A percentile compares a stretch with the other conserved stretches of the same genome.
Conservation (phyloP, 2,113 vertebrate genomes). For the Dendrocopos noguchii region DNA sequence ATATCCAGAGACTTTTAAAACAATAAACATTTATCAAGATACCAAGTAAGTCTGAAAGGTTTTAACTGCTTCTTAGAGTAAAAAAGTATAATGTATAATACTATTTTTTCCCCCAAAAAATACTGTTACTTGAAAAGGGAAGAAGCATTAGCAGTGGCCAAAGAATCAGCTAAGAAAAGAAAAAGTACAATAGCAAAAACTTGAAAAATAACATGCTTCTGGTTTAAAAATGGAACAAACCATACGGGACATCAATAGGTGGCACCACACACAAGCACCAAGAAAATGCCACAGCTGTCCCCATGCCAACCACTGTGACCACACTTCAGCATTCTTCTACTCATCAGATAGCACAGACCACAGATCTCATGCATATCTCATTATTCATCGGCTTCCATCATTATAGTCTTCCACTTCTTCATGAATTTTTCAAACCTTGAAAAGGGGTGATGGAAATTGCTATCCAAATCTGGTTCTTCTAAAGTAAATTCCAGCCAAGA, state of each 20-base stretch:
- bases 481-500: background rate
- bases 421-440: background rate
- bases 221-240: background rate
- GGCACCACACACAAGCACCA: constrained; percentile 45
- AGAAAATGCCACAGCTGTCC: background rate
- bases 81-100: too few species aligned
- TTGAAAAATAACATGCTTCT: background rate
- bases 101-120: background rate
- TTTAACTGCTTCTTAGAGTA: background rate
- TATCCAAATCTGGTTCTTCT: background rate
- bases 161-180: background rate
- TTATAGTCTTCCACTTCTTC: background rate
- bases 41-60: background rate
- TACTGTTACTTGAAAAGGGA: background rate
- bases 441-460: background rate
- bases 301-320: background rate
- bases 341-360: background rate
- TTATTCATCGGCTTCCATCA: background rate
- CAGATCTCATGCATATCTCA: background rate
- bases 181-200: background rate
- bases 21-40: background rate
- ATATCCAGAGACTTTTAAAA: background rate
- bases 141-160: background rate
- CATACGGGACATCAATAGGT: constrained; percentile 13
- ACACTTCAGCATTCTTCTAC: background rate